A percentile compares a stretch with the other conserved stretches of the same genome.
phyloP scores from a whole-genome alignment of 2,113 vertebrate species.

The Sylvia atricapilla region DNA sequence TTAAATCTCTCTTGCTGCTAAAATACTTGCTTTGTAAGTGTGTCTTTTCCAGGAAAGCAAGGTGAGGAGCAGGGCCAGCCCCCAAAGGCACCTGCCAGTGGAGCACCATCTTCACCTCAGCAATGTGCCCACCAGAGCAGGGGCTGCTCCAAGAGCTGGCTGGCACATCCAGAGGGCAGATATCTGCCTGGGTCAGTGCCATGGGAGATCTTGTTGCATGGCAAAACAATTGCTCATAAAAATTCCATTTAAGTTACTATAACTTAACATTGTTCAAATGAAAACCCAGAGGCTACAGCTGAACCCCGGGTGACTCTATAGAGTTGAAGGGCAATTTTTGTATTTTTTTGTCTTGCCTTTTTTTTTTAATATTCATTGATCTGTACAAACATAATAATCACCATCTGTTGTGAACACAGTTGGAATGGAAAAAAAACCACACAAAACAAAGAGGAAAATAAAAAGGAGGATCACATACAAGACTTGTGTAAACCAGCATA shows the following conservation, averaged over 20 bases:
- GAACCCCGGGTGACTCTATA: constrained; percentile 16
- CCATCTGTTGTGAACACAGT: constrained; percentile 48
- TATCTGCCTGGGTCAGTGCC: not conserved
- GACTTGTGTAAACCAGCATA: not conserved
- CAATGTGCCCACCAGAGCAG: not conserved
- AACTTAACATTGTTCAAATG: constrained; percentile 46
- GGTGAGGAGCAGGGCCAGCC: not conserved
- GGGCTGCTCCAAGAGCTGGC: not conserved
- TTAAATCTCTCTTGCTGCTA: not conserved
- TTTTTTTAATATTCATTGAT: constrained; percentile 40
- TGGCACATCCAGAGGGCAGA: not conserved
- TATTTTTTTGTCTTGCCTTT: not conserved
- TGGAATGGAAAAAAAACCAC: not conserved
- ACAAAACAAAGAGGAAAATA: not conserved
- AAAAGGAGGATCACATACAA: not conserved
- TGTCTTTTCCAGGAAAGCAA: not conserved
- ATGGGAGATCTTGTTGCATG: not conserved
- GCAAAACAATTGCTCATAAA: constrained; percentile 52
- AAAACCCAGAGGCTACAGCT: constrained; percentile 38
- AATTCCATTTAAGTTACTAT: constrained; percentile 45
- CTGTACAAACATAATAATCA: constrained; percentile 54
- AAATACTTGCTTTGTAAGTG: not conserved
- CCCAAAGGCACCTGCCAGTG: not conserved
- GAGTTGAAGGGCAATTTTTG: constrained; percentile 22
- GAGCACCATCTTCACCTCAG: not conserved